Base-by-base conservation (phyloP, 2,797 vertebrate species). In the Poecilia wingei region DNA sequence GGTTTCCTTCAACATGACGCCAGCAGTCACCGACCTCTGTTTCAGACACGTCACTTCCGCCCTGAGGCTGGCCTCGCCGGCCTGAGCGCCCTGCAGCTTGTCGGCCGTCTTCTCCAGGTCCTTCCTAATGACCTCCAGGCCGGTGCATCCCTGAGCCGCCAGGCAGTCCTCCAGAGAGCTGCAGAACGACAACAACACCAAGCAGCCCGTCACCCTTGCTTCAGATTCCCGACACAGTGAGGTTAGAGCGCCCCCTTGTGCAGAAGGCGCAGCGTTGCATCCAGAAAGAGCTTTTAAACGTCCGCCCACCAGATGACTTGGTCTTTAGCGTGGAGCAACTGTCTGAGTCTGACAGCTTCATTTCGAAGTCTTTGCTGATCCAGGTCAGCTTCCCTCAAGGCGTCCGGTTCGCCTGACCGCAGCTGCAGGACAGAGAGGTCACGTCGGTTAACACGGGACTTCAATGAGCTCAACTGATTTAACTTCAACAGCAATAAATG, bases 11-110 rank as follows among this genome's bases (percentile, higher is more conserved):
- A 49, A 45, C 8, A 25, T 3, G 1, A 61, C 5, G 10, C 22
- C 41, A 66, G 31, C 25, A 12, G 74, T 86, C 94, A 98, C 98
- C 96, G 93, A 98, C 98, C 96, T 97, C 88, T 96, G 95, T 94
- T 95, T 94, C 49, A 97, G 93, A 81, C 88, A 92, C 55, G 92
- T 92, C 79, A 97, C 87, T 82, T 99, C 97, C 9, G 95, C 92
- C 84, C 95, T 95, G 47, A 98, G 93, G 57, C 96, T 95, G 55
- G 88, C 94, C 75, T 98, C 96, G 84, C 94, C 96, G 25, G 91
- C 86, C 74, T 94, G 95, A 57, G 96, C 93, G 53, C 93, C 78
- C 79, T 96, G 95, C 73, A 98, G 91, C 74, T 93, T 95, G 69
- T 92, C 86, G 0, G 94, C 83, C 0, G 93, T 57, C 18, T 90